Evolutionary conservation across 92 coral and sea anemone species (phyloP).

Genomic region (Porites evermanni): DNA sequence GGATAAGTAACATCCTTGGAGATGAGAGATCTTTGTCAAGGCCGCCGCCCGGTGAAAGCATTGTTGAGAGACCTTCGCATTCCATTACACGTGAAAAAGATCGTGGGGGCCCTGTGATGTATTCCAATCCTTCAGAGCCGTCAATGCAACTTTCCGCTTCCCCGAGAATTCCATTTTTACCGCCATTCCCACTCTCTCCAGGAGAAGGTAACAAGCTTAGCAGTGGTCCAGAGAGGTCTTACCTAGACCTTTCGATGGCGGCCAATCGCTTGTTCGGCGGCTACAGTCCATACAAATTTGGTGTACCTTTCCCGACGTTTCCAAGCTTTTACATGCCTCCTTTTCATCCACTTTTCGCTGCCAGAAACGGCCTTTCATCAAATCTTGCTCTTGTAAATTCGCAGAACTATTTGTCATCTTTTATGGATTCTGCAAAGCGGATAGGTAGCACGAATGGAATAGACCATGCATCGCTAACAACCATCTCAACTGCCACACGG

Average conservation of each 20-base stretch:
- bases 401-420: conserved; percentile 71
- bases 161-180: conserved; percentile 34
- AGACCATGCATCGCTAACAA: conserved; percentile 63
- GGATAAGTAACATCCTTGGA: conserved; percentile 83
- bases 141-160: conserved; percentile 4
- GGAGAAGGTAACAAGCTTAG: conserved; percentile 14
- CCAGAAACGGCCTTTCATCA: conserved; percentile 75
- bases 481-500: conserved; percentile 78
- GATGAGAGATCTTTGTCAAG: conserved; percentile 16
- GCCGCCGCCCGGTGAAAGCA: neutral
- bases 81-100: conserved; percentile 3
- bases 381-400: conserved; percentile 90
- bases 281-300: conserved; percentile 81
- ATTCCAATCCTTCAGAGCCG: conserved; percentile 1
- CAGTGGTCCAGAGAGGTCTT: conserved; percentile 46
- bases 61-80: conserved; percentile 7
- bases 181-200: conserved; percentile 15
- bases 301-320: conserved; percentile 78
- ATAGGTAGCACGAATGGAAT: conserved; percentile 48
- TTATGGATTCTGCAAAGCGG: conserved; percentile 56
- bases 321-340: conserved; percentile 86
- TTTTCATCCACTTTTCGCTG: conserved; percentile 77
- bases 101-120: conserved; percentile 1
- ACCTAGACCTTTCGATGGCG: conserved; percentile 45
- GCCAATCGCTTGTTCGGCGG: conserved; percentile 54